Evolutionary conservation across 2,888 invertebrate genomes (phyloP).

Genomic region (Agapetus fuscipes): DNA sequence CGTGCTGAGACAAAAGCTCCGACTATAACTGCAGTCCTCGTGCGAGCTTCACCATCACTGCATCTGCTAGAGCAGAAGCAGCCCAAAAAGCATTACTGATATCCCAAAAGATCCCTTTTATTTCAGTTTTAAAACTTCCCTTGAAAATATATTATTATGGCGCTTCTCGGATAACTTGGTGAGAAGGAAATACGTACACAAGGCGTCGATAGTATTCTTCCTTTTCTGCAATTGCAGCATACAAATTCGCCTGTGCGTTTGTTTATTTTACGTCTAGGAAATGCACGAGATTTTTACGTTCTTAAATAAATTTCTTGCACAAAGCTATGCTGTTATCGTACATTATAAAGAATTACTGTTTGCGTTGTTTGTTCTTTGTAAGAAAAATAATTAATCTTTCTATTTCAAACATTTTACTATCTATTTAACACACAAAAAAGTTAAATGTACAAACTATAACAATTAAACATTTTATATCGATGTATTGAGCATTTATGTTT

Average conservation of each 20-base stretch:
- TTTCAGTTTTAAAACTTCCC: constrained; percentile 19
- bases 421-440: too few species aligned
- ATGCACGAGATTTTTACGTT: background rate
- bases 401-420: too few species aligned
- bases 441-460: too few species aligned
- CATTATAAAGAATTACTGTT: too few species aligned
- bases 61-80: constrained; percentile 6
- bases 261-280: background rate
- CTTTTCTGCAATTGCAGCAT: background rate
- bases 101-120: constrained; percentile 19
- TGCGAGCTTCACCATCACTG: too few species aligned
- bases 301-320: background rate
- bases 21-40: background rate
- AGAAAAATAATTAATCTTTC: too few species aligned
- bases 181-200: constrained; percentile 4
- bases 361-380: too few species aligned
- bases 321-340: too few species aligned
- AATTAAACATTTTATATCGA: too few species aligned
- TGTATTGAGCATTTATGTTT: too few species aligned
- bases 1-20: background rate
- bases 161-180: constrained; percentile 17
- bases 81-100: constrained; percentile 17
- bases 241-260: background rate
- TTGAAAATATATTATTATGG: constrained; percentile 20
- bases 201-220: background rate